A percentile compares a stretch with the other conserved stretches of the same genome.
Evolutionary conservation across 2,888 invertebrate species (phyloP).

Genomic region (Atherix ibis): DNA sequence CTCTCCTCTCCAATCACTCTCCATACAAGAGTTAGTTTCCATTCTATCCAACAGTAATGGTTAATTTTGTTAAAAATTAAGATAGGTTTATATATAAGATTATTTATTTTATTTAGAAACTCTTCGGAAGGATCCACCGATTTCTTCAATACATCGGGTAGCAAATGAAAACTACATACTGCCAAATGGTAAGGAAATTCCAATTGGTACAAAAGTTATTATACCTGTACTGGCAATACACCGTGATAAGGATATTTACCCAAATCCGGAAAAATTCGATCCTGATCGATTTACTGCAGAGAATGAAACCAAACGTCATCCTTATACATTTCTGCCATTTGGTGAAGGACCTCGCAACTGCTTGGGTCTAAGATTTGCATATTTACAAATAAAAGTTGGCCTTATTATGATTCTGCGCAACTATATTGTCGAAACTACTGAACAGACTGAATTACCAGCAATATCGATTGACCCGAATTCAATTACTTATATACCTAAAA

Average conservation of each 20-base stretch:
- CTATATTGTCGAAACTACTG: conserved; percentile 13
- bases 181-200: conserved; percentile 16
- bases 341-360: conserved; percentile 12
- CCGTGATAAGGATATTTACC: conserved; percentile 33
- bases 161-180: conserved; percentile 10
- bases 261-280: conserved; percentile 39
- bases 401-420: conserved; percentile 5
- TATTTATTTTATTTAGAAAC: conserved; percentile 8
- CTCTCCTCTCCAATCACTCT: background rate
- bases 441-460: conserved; percentile 6
- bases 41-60: background rate
- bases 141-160: conserved; percentile 7
- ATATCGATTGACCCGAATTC: conserved; percentile 7
- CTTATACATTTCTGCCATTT: conserved; percentile 11
- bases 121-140: conserved; percentile 10
- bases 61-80: background rate
- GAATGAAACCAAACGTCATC: conserved; percentile 22
- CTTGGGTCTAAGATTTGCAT: conserved; percentile 15
- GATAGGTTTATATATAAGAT: background rate
- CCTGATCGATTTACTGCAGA: conserved; percentile 38
- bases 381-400: conserved; percentile 6
- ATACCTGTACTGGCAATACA: conserved; percentile 22
- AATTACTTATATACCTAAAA: conserved; percentile 8
- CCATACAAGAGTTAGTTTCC: too few species aligned
- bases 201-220: conserved; percentile 17